Evolutionary conservation across 1,140 invertebrate species (phyloP).

Genomic region (Panagrolaimus sp.): DNA sequence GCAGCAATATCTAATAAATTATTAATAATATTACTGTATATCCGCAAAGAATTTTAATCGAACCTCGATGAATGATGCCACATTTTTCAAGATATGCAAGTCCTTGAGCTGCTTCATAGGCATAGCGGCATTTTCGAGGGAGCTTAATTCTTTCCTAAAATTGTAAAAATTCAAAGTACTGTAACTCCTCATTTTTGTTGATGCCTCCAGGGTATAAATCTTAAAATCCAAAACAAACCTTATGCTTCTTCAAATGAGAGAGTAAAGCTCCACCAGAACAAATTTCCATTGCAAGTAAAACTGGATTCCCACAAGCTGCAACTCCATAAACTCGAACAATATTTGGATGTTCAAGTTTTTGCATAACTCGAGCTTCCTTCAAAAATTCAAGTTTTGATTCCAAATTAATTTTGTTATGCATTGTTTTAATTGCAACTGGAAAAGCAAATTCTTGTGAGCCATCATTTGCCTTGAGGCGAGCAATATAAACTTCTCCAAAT

Average conservation of each 20-base stretch:
- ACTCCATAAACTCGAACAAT: conserved; percentile 62
- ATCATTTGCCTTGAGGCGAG: conserved; percentile 19
- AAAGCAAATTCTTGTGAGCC: neutral
- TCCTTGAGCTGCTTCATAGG: conserved; percentile 36
- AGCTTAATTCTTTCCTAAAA: neutral
- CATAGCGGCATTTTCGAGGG: conserved; percentile 35
- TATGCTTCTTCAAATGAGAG: conserved; percentile 32
- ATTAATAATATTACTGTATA: too few species aligned
- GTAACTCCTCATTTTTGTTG: too few species aligned
- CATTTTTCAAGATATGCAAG: conserved; percentile 32
- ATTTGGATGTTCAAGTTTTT: conserved; percentile 51
- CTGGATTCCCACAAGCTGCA: conserved; percentile 60
- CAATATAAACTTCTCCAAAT: conserved; percentile 42
- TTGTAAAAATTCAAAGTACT: too few species aligned
- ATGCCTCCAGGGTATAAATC: too few species aligned
- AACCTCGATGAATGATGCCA: conserved; percentile 25
- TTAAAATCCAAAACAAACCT: conserved; percentile 19
- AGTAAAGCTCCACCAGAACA: conserved; percentile 44
- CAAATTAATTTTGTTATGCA: conserved; percentile 36
- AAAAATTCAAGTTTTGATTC: conserved; percentile 37
- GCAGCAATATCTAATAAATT: conserved; percentile 22
- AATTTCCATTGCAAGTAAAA: conserved; percentile 42
- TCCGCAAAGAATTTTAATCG: too few species aligned
- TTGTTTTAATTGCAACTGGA: conserved; percentile 42
- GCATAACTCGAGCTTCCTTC: conserved; percentile 43